These are phyloP conservation scores for Reticulitermes lucifugus DNA, from an alignment of 2,888 invertebrate genomes.

Conservation along the genomic window DNA sequence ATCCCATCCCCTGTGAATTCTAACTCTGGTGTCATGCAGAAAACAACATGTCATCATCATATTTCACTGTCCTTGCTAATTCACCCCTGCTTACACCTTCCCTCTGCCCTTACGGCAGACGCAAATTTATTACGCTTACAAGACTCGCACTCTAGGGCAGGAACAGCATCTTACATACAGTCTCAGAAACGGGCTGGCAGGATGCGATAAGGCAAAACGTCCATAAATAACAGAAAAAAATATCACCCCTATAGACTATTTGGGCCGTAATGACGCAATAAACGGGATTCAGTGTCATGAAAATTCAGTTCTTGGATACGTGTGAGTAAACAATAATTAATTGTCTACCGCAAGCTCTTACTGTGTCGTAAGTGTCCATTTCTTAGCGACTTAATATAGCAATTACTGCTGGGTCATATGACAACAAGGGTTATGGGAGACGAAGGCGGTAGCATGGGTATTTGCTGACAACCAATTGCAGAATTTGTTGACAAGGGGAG, in stretches of 20 bases:
- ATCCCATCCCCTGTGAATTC: not conserved
- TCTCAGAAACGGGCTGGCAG: conserved; percentile 15
- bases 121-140: not conserved
- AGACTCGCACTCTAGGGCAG: not conserved
- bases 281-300: conserved; percentile 30
- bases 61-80: not conserved
- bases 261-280: conserved; percentile 12
- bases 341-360: not conserved
- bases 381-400: conserved; percentile 17
- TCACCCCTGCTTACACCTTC: not conserved
- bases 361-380: not conserved
- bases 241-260: conserved; percentile 19
- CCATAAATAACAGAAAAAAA: conserved; percentile 16
- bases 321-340: conserved; percentile 12
- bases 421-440: not conserved
- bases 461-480: not conserved
- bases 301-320: conserved; percentile 5
- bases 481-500: not conserved
- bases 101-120: not conserved
- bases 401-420: not conserved
- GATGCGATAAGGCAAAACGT: conserved; percentile 19
- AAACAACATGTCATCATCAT: not conserved
- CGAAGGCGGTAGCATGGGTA: not conserved
- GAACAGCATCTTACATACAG: not conserved
- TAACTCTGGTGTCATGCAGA: not conserved